phyloP scores from a whole-genome alignment of 2,797 vertebrate genomes.

The Coilia nasus region DNA sequence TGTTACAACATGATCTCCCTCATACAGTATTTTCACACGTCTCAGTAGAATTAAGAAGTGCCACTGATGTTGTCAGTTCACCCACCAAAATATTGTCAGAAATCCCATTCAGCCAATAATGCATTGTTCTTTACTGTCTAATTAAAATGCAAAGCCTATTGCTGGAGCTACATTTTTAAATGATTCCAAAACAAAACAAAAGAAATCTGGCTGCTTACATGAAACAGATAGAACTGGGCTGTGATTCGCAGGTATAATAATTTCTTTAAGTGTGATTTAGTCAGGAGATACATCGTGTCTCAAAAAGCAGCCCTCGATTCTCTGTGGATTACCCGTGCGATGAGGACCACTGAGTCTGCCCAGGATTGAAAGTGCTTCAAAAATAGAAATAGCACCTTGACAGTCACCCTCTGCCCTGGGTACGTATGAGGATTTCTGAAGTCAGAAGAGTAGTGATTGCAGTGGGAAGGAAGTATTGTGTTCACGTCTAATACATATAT shows the following conservation, averaged over 20 bases:
- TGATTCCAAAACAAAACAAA: too few relatives aligned
- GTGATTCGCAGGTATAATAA: neutral
- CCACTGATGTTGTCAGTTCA: neutral
- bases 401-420: neutral
- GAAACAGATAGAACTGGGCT: neutral
- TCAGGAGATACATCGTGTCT: constrained; percentile 1
- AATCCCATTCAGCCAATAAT: neutral
- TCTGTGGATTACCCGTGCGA: neutral
- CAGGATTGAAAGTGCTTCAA: neutral
- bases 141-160: constrained; percentile 32
- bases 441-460: neutral
- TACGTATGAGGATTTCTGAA: neutral
- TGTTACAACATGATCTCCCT: too few relatives aligned
- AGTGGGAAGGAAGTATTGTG: too few relatives aligned
- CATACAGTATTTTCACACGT: too few relatives aligned
- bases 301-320: neutral
- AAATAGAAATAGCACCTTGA: constrained; percentile 16
- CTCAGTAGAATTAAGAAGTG: neutral
- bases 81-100: neutral
- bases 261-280: constrained; percentile 27
- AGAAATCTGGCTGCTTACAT: neutral
- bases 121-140: neutral
- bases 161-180: constrained; percentile 6
- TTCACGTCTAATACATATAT: too few relatives aligned
- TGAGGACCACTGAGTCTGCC: neutral